phyloP scores from a whole-genome alignment of 1,140 invertebrate species.

The Drosophila carrolli region DNA sequence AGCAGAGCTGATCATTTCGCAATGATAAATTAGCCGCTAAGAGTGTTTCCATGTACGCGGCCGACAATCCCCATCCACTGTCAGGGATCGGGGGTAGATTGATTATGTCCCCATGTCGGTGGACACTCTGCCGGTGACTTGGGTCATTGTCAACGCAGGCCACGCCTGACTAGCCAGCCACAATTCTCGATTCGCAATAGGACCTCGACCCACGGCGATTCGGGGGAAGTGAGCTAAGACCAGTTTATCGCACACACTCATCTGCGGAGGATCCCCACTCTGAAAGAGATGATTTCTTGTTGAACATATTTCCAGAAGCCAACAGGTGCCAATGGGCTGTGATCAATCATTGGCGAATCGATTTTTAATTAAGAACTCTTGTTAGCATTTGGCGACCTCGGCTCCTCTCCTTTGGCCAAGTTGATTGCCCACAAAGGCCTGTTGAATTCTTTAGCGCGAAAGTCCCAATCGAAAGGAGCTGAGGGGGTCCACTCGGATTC shows the following conservation, averaged over 20 bases:
- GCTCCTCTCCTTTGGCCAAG: slow-evolving; percentile 18
- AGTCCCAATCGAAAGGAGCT: slow-evolving; percentile 50
- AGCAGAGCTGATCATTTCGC: slow-evolving; percentile 76
- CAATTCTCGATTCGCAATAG: slow-evolving; percentile 79
- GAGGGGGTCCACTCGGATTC: slow-evolving; percentile 6
- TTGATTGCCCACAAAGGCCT: slow-evolving; percentile 72
- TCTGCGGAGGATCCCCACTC: slow-evolving; percentile 36
- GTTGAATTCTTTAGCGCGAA: slow-evolving; percentile 65
- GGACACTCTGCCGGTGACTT: slow-evolving; percentile 5
- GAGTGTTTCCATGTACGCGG: slow-evolving; percentile 80
- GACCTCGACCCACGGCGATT: slow-evolving; percentile 52
- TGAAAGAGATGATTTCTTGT: slow-evolving; percentile 78
- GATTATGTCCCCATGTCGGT: slow-evolving; percentile 59
- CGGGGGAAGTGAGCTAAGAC: slow-evolving; percentile 62
- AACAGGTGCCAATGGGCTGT: slow-evolving; percentile 84
- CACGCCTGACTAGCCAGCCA: slow-evolving; percentile 61
- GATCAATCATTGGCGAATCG: slow-evolving; percentile 84
- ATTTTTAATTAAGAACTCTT: slow-evolving; percentile 85
- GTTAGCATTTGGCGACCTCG: slow-evolving; percentile 75
- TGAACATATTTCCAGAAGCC: slow-evolving; percentile 84
- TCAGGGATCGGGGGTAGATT: slow-evolving; percentile 73
- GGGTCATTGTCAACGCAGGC: slow-evolving; percentile 74
- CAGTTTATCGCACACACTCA: slow-evolving; percentile 68
- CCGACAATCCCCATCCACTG: slow-evolving; percentile 84
- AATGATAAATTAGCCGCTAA: slow-evolving; percentile 84